Conservation (phyloP, 2,113 vertebrate species). For the Hyaena hyaena region DNA sequence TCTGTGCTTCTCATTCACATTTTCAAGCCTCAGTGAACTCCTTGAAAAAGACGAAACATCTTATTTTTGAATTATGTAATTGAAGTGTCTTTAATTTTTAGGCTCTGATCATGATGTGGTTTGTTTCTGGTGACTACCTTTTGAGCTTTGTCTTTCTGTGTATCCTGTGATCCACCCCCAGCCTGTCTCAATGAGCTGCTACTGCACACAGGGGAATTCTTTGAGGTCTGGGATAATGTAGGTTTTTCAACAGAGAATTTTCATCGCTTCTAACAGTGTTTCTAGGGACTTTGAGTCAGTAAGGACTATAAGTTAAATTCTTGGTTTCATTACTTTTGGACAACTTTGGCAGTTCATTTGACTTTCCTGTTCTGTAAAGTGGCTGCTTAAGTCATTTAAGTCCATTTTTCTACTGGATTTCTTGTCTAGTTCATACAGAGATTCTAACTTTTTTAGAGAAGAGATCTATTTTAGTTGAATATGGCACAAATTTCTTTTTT, state of each 20-base stretch:
- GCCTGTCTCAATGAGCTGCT: not conserved
- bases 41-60: not conserved
- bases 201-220: not conserved
- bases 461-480: not conserved
- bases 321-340: not conserved
- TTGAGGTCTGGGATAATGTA: not conserved
- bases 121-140: not conserved
- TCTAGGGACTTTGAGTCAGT: not conserved
- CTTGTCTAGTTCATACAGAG: not conserved
- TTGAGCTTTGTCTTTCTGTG: not conserved
- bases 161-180: not conserved
- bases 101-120: not conserved
- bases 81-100: not conserved
- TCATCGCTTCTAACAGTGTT: not conserved
- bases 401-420: not conserved
- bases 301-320: not conserved
- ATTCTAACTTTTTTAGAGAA: not conserved
- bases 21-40: not conserved
- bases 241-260: not conserved
- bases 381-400: not conserved
- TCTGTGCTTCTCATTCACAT: not conserved
- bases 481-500: not conserved
- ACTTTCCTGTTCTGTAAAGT: not conserved
- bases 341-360: not conserved
- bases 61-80: constrained; percentile 3